Conservation (phyloP, 1,140 invertebrate genomes). For the Drosophila sucinea region DNA sequence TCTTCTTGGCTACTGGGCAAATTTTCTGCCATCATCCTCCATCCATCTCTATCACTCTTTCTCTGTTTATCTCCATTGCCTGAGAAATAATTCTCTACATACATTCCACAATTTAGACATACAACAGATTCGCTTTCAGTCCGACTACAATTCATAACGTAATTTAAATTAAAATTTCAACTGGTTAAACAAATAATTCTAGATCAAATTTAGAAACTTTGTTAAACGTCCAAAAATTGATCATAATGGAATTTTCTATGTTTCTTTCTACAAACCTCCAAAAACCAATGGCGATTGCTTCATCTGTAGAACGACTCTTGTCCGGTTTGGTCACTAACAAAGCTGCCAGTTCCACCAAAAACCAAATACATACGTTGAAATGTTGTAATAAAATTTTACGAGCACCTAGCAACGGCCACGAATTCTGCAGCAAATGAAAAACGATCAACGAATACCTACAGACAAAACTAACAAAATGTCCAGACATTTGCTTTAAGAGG, state of each 20-base stretch:
- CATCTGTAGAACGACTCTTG: background rate
- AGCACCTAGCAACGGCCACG: constrained; percentile 65
- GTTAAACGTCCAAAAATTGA: too few relatives aligned
- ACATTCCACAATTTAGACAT: background rate
- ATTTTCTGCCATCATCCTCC: constrained; percentile 2
- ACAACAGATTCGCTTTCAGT: constrained; percentile 9
- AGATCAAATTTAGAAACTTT: background rate
- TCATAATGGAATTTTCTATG: too few relatives aligned
- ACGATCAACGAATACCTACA: constrained; percentile 15
- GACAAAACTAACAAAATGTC: constrained; percentile 29
- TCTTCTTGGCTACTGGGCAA: constrained; percentile 18
- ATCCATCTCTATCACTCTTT: constrained; percentile 6
- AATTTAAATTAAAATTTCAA: background rate
- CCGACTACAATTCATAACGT: constrained; percentile 6
- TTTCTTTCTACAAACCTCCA: too few relatives aligned
- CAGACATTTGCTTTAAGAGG: constrained; percentile 1
- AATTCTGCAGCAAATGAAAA: constrained; percentile 24
- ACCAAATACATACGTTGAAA: constrained; percentile 37
- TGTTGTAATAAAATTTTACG: constrained; percentile 70
- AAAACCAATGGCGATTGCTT: background rate
- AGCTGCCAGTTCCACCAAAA: constrained; percentile 20
- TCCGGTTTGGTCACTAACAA: background rate
- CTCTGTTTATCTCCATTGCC: constrained; percentile 21
- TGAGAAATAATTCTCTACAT: constrained; percentile 52
- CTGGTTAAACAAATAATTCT: background rate